These are phyloP conservation scores for Pecten maximus DNA, from an alignment of 2,888 invertebrate genomes.

Conservation along the genomic window DNA sequence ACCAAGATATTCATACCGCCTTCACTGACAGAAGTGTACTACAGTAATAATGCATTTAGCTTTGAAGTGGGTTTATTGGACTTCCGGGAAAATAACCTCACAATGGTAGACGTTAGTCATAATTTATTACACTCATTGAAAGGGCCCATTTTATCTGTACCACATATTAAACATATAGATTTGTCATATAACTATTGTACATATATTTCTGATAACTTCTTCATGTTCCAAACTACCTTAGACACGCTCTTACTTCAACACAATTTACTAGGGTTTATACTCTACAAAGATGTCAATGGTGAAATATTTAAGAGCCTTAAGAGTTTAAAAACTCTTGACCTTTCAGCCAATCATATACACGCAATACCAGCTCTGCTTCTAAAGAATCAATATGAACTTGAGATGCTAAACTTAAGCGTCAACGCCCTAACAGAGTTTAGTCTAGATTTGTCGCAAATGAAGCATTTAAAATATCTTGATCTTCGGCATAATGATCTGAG, in stretches of 20 bases:
- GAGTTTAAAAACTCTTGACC: background rate
- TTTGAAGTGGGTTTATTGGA: background rate
- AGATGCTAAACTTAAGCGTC: background rate
- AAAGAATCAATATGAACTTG: background rate
- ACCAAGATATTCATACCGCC: background rate
- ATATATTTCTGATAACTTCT: constrained; percentile 13
- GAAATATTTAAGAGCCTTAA: background rate
- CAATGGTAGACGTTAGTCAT: background rate
- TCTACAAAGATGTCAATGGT: background rate
- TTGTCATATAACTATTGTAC: constrained; percentile 36
- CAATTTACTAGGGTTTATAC: background rate
- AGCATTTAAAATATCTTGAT: background rate
- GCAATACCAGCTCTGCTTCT: background rate
- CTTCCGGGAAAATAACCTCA: background rate
- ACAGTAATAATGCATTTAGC: background rate
- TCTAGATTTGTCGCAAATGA: background rate
- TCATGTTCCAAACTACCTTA: background rate
- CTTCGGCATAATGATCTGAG: constrained; percentile 17
- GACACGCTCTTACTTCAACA: background rate
- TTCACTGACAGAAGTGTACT: background rate
- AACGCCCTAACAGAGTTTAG: constrained; percentile 4
- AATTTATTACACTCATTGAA: background rate
- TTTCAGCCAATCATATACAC: background rate
- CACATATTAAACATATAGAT: background rate
- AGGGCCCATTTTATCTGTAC: background rate